phyloP scores from a whole-genome alignment of 64 coral and sea anemone genomes.

The Pachyseris speciosa region DNA sequence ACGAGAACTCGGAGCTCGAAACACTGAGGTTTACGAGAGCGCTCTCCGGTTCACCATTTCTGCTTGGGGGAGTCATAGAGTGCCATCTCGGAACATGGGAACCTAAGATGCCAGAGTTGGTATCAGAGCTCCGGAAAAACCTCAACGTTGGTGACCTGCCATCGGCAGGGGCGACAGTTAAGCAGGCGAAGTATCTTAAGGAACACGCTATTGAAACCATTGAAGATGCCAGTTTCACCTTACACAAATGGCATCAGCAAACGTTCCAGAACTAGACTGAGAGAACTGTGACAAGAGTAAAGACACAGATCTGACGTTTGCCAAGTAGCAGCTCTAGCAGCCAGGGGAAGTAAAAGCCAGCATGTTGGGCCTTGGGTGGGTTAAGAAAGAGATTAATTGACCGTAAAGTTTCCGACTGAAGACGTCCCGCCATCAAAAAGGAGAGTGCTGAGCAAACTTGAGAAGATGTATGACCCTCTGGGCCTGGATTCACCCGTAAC shows the following conservation, averaged over 20 bases:
- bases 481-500: neutral
- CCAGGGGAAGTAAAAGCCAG: neutral
- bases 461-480: constrained; percentile 15
- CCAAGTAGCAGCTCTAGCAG: constrained; percentile 47
- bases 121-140: neutral
- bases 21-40: neutral
- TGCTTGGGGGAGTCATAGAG: neutral
- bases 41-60: neutral
- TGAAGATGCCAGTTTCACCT: constrained; percentile 5
- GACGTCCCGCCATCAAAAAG: too few species aligned
- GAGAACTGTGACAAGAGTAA: neutral
- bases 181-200: neutral
- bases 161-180: neutral
- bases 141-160: neutral
- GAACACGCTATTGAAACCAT: neutral
- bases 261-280: neutral
- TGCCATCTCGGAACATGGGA: neutral
- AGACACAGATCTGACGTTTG: neutral
- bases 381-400: constrained; percentile 30
- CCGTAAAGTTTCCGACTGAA: neutral
- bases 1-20: neutral
- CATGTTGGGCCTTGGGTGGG: constrained; percentile 20
- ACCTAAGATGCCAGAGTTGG: neutral
- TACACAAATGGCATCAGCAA: constrained; percentile 38
- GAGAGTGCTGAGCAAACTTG: constrained; percentile 25